A percentile compares a stretch with the other conserved stretches of the same genome.
These are phyloP conservation scores for Homalodisca vitripennis DNA, from an alignment of 1,140 invertebrate genomes.

Conservation along the genomic window DNA sequence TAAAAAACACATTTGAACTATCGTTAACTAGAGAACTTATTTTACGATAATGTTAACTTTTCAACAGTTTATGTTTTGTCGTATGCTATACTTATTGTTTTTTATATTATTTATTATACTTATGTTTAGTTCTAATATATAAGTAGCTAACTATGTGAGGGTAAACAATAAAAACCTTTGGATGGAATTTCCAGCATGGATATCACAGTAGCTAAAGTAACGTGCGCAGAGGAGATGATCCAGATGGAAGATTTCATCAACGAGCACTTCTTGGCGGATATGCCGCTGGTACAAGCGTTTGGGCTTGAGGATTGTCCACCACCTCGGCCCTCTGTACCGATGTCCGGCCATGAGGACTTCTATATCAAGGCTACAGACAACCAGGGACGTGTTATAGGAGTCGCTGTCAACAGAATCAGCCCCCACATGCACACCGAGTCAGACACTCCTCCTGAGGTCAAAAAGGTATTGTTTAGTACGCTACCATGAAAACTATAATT, in stretches of 20 bases:
- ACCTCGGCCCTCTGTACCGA: neutral
- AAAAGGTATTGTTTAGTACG: constrained; percentile 14
- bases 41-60: no score
- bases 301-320: neutral
- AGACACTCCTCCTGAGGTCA: neutral
- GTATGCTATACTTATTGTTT: no score
- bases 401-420: neutral
- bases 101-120: no score
- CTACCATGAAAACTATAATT: no score
- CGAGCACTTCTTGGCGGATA: neutral
- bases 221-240: neutral
- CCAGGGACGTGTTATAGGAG: neutral
- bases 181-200: neutral
- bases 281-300: constrained; percentile 2
- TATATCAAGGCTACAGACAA: neutral
- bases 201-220: neutral
- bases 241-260: neutral
- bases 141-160: no score
- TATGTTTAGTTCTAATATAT: no score
- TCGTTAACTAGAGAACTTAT: no score
- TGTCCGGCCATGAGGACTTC: neutral
- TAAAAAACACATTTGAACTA: no score
- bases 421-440: neutral
- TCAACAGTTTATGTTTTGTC: no score
- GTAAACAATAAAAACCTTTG: no score